Evolutionary conservation across 64 coral and sea anemone genomes (phyloP), one percentile per base, ranked within the genome.

Genomic region (Porites australiensis): DNA sequence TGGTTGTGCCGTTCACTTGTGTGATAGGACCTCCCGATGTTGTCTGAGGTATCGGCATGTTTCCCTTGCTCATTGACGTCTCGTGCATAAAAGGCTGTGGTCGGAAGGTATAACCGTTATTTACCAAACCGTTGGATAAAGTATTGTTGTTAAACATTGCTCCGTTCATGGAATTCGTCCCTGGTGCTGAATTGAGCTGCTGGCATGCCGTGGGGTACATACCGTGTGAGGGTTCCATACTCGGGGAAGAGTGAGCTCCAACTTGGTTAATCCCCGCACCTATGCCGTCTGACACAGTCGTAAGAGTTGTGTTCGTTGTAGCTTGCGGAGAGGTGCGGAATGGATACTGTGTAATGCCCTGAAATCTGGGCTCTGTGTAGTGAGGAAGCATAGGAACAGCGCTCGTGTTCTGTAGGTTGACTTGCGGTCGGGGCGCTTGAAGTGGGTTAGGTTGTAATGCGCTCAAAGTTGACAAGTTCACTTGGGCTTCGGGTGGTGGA

Each of bases 311-410:
- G 19, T 83, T 86, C 50, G 95, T 91, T 27, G 95, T 91, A 23
- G 87, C 59, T 78, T 94, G 87, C 64, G 95, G 85, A n/a, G 95
- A 94, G 63, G 91, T 55, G 6, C 95, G 92, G 68, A 98, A 98
- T 22, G 91, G 95, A 91, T 91, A 98, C 88, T 90, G 91, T 2
- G 91, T 13, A 22, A 93, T 93, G 58, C 79, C 85, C 75, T 93
- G 95, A 78, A 98, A 94, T 91, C 95, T 79, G 4, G 95, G 87
- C 44, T 98, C 95, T 2, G 95, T 83, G 86, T 98, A 98, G 81
- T 98, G 95, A 51, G 95, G 93, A 43, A 98, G 70, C 83, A 98
- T 93, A 4, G 93, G 92, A 48, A 98, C 84, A 3, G 69, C 75
- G 43, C 77, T 93, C 12, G 95, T 90, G 59, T 98, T 98, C 75